These are phyloP conservation scores for Anguilla megastoma DNA, from an alignment of 2,797 vertebrate genomes.

Conservation along the genomic window DNA sequence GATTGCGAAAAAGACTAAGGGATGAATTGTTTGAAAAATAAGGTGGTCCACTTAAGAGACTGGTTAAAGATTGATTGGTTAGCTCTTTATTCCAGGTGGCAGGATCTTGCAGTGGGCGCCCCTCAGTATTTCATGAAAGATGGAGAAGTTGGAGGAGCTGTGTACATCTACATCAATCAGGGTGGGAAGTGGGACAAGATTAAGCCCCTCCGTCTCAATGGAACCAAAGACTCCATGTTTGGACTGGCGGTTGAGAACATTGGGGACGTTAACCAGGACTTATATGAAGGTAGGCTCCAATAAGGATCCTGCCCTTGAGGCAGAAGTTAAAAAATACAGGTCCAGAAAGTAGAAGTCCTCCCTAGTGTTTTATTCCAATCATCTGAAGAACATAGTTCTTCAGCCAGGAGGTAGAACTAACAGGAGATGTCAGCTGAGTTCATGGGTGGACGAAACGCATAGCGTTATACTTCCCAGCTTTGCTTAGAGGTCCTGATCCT, in stretches of 20 bases:
- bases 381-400: neutral
- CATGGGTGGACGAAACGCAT: neutral
- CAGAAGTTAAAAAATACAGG: neutral
- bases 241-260: conserved; percentile 90
- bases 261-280: conserved; percentile 90
- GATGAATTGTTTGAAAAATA: neutral
- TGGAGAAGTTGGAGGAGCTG: conserved; percentile 84
- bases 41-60: neutral
- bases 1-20: neutral
- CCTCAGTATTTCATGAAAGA: conserved; percentile 93
- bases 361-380: neutral
- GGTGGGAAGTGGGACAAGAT: conserved; percentile 79
- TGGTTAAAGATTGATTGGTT: neutral
- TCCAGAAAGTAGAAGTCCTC: neutral
- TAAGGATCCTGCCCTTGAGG: too few relatives aligned
- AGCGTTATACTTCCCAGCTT: neutral
- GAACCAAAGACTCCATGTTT: conserved; percentile 89
- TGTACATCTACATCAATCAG: conserved; percentile 87
- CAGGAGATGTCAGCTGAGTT: neutral
- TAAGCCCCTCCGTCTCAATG: conserved; percentile 77
- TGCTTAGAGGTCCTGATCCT: neutral
- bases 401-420: neutral
- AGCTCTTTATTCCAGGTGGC: conserved; percentile 76
- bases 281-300: conserved; percentile 76
- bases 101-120: conserved; percentile 93